Conservation (phyloP, 64 coral and sea anemone genomes). For the Pocillopora damicornis region DNA sequence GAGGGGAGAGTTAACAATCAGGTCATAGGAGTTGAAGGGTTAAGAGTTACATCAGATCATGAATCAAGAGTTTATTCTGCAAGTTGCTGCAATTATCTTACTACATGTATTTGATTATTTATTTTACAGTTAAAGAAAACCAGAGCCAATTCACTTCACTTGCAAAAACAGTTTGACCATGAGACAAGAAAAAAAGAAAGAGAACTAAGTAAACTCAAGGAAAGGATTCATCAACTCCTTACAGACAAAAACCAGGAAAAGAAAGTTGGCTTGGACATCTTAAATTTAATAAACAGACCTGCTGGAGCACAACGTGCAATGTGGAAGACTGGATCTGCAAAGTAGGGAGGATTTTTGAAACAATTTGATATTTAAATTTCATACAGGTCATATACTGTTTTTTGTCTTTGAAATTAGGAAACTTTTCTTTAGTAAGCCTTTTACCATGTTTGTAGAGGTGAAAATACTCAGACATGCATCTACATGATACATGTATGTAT, state of each 20-base stretch:
- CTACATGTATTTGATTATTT: not conserved
- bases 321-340: constrained; percentile 85
- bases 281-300: constrained; percentile 89
- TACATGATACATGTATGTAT: too few species aligned
- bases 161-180: constrained; percentile 88
- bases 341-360: constrained; percentile 35
- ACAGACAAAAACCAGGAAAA: constrained; percentile 91
- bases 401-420: too few species aligned
- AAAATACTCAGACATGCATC: too few species aligned
- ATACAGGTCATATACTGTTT: too few species aligned
- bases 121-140: constrained; percentile 65
- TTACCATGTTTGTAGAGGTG: too few species aligned
- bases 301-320: constrained; percentile 83
- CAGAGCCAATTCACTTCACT: constrained; percentile 67
- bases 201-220: constrained; percentile 86
- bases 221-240: constrained; percentile 90
- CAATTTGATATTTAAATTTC: too few species aligned
- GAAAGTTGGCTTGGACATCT: constrained; percentile 82
- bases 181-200: constrained; percentile 85
- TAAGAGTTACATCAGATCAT: too few species aligned
- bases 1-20: too few species aligned
- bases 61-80: too few species aligned
- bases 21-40: too few species aligned
- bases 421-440: too few species aligned
- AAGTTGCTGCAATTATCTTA: not conserved